phyloP scores from a whole-genome alignment of 2,888 invertebrate species.

The Pandemis heparana region DNA sequence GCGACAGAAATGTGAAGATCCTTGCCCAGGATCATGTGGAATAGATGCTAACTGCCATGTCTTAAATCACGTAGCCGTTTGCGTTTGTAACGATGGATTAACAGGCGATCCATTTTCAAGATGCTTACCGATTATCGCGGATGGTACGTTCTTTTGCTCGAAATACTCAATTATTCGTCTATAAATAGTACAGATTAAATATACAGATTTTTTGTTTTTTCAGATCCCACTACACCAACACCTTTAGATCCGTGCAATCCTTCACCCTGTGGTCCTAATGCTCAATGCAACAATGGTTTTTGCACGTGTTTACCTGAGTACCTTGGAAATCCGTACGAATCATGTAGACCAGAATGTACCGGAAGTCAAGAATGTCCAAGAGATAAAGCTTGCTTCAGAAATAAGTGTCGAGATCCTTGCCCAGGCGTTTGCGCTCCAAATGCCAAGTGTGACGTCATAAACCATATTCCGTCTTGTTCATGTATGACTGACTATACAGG shows the following conservation, averaged over 20 bases:
- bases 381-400: constrained; percentile 89
- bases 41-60: constrained; percentile 92
- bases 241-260: constrained; percentile 88
- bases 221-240: constrained; percentile 70
- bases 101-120: constrained; percentile 93
- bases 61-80: constrained; percentile 92
- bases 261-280: constrained; percentile 90
- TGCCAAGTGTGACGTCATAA: constrained; percentile 90
- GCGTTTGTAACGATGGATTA: constrained; percentile 90
- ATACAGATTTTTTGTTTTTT: constrained; percentile 53
- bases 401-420: constrained; percentile 91
- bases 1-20: constrained; percentile 92
- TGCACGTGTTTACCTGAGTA: constrained; percentile 89
- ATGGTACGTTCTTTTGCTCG: constrained; percentile 60
- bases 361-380: constrained; percentile 89
- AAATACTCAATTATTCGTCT: background rate
- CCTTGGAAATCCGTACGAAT: constrained; percentile 89
- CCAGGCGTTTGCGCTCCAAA: constrained; percentile 90
- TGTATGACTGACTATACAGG: constrained; percentile 89
- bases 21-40: constrained; percentile 94
- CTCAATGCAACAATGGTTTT: constrained; percentile 88
- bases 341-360: constrained; percentile 90
- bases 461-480: constrained; percentile 90
- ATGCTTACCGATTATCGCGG: constrained; percentile 85
- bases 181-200: background rate